Evolutionary conservation across 2,797 vertebrate genomes (phyloP).

Genomic region (Chelmon rostratus): DNA sequence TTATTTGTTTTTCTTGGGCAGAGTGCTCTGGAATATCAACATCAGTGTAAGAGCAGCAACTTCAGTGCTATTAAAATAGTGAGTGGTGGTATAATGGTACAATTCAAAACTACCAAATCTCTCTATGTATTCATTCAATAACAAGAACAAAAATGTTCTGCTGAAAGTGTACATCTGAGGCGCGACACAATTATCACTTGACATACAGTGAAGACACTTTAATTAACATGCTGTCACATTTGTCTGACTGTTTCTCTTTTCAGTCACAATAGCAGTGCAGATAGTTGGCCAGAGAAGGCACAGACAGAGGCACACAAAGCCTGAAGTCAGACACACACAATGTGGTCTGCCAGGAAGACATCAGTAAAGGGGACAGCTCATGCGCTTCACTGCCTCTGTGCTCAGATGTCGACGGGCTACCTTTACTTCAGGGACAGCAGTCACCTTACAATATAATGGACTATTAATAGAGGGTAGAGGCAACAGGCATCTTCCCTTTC

Average conservation of each 20-base stretch:
- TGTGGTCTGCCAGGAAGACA: slow-evolving; percentile 60
- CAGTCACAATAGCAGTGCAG: slow-evolving; percentile 37
- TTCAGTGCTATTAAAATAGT: neutral
- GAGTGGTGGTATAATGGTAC: neutral
- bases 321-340: slow-evolving; percentile 58
- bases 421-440: slow-evolving; percentile 71
- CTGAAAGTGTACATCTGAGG: slow-evolving; percentile 6
- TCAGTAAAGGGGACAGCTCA: slow-evolving; percentile 44
- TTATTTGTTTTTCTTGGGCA: too few relatives aligned
- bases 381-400: slow-evolving; percentile 52
- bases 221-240: slow-evolving; percentile 33
- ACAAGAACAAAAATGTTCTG: neutral
- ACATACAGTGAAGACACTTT: slow-evolving; percentile 34
- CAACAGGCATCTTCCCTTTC: slow-evolving; percentile 75
- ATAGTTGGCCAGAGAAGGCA: slow-evolving; percentile 18
- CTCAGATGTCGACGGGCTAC: slow-evolving; percentile 75
- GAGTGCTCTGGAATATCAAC: neutral
- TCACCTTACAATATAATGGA: slow-evolving; percentile 80
- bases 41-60: neutral
- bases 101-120: neutral
- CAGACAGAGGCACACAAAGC: slow-evolving; percentile 50
- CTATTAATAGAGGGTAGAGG: slow-evolving; percentile 78
- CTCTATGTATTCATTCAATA: neutral
- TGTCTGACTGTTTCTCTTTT: slow-evolving; percentile 48
- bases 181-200: slow-evolving; percentile 19